These are phyloP conservation scores for Sterna hirundo DNA, from an alignment of 2,113 vertebrate species.

Conservation along the genomic window DNA sequence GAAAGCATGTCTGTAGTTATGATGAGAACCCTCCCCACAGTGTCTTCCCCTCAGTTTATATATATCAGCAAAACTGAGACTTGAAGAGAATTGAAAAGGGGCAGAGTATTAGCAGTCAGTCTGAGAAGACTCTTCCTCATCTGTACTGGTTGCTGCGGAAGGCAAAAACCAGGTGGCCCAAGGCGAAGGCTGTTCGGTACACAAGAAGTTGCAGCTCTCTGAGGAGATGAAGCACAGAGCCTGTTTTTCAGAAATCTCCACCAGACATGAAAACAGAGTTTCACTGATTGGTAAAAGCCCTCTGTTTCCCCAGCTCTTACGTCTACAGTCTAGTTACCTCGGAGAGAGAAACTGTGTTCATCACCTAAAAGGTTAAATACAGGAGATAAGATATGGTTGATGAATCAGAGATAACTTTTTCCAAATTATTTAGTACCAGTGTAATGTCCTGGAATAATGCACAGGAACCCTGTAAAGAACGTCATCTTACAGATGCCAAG, in stretches of 20 bases:
- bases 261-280: not conserved
- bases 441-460: slow-evolving; percentile 23
- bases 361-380: not conserved
- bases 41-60: not conserved
- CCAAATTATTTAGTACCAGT: not conserved
- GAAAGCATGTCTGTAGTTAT: not conserved
- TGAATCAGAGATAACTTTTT: not conserved
- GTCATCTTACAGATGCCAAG: not conserved
- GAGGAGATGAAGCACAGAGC: not conserved
- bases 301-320: not conserved
- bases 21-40: not conserved
- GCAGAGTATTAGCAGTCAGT: not conserved
- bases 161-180: not conserved
- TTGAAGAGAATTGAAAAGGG: not conserved
- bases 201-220: not conserved
- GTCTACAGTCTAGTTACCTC: not conserved
- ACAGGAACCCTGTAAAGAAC: slow-evolving; percentile 17
- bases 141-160: not conserved
- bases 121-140: not conserved
- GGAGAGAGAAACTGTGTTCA: not conserved
- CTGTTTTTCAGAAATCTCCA: not conserved
- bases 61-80: not conserved
- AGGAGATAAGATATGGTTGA: not conserved
- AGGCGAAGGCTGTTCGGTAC: not conserved
- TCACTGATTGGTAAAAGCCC: not conserved